phyloP scores from a whole-genome alignment of 2,113 vertebrate species.

The Symphodus melops region DNA sequence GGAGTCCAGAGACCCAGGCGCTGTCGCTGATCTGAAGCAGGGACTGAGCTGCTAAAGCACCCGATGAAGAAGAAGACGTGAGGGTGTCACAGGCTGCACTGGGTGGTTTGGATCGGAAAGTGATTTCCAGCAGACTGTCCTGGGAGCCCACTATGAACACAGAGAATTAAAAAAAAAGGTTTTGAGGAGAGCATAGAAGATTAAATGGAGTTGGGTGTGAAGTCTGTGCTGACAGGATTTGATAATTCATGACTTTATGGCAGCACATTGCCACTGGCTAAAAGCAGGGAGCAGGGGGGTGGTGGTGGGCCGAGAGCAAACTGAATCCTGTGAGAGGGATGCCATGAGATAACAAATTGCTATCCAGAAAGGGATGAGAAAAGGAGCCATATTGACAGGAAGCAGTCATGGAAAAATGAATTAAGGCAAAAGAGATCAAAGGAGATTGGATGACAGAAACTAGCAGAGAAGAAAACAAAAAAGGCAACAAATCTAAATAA shows the following conservation, averaged over 20 bases:
- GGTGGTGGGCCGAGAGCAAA: slow-evolving; percentile 21
- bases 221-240: slow-evolving; percentile 35
- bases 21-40: slow-evolving; percentile 73
- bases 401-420: not conserved
- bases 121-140: slow-evolving; percentile 97
- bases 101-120: slow-evolving; percentile 89
- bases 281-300: slow-evolving; percentile 9
- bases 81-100: slow-evolving; percentile 83
- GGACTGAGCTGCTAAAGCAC: slow-evolving; percentile 64
- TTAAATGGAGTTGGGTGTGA: slow-evolving; percentile 27
- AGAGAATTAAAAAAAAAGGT: not conserved
- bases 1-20: slow-evolving; percentile 64
- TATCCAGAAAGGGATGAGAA: slow-evolving; percentile 46
- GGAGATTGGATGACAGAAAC: slow-evolving; percentile 13
- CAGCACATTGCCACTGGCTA: slow-evolving; percentile 26
- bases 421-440: not conserved
- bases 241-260: slow-evolving; percentile 37
- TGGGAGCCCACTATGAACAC: slow-evolving; percentile 90
- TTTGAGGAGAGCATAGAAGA: slow-evolving; percentile 31
- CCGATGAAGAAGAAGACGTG: slow-evolving; percentile 80
- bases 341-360: slow-evolving; percentile 57
- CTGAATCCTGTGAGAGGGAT: slow-evolving; percentile 42
- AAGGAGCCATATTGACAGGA: slow-evolving; percentile 24
- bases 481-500: slow-evolving; percentile 1
- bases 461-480: not conserved